These are phyloP conservation scores for Andrena bicolor DNA, from an alignment of 2,888 invertebrate genomes.

Conservation along the genomic window DNA sequence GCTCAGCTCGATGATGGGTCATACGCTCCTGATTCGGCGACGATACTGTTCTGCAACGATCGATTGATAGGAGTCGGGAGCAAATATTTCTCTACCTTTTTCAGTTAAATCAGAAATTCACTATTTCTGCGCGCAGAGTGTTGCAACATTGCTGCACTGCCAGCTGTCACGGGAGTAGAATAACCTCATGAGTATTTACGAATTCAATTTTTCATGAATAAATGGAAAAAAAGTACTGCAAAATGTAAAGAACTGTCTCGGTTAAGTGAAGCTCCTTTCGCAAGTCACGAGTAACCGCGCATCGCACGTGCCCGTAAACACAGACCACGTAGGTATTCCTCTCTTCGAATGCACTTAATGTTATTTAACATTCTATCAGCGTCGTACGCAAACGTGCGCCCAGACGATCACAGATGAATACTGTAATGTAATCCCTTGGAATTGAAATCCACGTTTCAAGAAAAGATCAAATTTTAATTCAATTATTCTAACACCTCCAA, in stretches of 20 bases:
- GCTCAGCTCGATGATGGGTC: neutral
- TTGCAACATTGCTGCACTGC: too few relatives aligned
- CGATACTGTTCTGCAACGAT: neutral
- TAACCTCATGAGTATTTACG: neutral
- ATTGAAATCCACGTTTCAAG: neutral
- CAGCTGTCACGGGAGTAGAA: too few relatives aligned
- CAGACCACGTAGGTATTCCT: conserved; percentile 29
- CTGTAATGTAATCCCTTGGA: neutral
- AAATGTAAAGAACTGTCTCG: neutral
- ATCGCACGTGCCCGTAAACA: neutral
- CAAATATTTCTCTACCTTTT: too few relatives aligned
- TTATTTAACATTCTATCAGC: conserved; percentile 38
- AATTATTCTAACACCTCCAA: neutral
- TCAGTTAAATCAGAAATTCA: too few relatives aligned
- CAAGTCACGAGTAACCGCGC: conserved; percentile 8
- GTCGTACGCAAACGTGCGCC: conserved; percentile 20
- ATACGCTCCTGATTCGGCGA: neutral
- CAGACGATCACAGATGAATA: conserved; percentile 3
- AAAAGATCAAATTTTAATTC: neutral
- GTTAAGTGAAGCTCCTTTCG: neutral
- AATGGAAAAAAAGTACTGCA: neutral
- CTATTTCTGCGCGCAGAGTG: too few relatives aligned
- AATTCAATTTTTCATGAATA: neutral
- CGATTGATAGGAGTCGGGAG: too few relatives aligned
- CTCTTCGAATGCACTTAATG: conserved; percentile 27